phyloP scores from a whole-genome alignment of 2,797 vertebrate genomes.

The Melanotaenia trifasciata region DNA sequence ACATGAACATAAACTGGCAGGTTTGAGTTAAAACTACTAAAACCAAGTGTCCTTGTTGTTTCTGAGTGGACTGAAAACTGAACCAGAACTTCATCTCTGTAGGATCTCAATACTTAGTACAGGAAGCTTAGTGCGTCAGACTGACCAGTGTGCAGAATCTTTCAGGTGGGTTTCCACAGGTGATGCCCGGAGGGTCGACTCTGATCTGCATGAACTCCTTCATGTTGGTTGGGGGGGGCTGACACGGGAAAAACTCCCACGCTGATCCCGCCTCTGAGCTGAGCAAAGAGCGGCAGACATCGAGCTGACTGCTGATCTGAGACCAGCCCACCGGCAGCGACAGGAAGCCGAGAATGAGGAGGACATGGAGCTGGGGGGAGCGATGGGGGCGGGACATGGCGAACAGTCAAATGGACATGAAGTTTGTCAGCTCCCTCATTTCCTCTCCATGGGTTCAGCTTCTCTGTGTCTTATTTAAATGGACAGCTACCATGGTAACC shows the following conservation, averaged over 20 bases:
- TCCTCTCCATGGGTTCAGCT: slow-evolving; percentile 1
- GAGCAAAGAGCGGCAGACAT: slow-evolving; percentile 89
- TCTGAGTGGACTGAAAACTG: neutral
- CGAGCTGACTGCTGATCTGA: slow-evolving; percentile 82
- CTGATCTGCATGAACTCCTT: slow-evolving; percentile 92
- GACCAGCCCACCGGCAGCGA: slow-evolving; percentile 70
- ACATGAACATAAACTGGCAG: too few species aligned
- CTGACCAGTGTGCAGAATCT: slow-evolving; percentile 95
- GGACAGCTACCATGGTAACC: slow-evolving; percentile 6
- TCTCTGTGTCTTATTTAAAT: neutral
- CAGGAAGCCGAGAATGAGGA: slow-evolving; percentile 77
- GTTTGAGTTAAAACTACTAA: neutral
- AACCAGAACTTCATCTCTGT: neutral
- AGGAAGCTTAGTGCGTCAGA: slow-evolving; percentile 8
- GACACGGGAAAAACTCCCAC: slow-evolving; percentile 92
- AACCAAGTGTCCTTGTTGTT: neutral
- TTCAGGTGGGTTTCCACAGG: slow-evolving; percentile 94
- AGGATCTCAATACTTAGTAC: neutral
- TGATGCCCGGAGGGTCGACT: slow-evolving; percentile 93
- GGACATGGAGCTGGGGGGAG: slow-evolving; percentile 68
- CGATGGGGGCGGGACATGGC: slow-evolving; percentile 31
- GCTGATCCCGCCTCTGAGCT: slow-evolving; percentile 87
- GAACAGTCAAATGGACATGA: slow-evolving; percentile 16
- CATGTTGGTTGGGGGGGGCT: slow-evolving; percentile 89
- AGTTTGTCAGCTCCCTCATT: slow-evolving; percentile 19